Base-by-base conservation (phyloP, 2,888 invertebrate species). In the Melieria crassipennis region DNA sequence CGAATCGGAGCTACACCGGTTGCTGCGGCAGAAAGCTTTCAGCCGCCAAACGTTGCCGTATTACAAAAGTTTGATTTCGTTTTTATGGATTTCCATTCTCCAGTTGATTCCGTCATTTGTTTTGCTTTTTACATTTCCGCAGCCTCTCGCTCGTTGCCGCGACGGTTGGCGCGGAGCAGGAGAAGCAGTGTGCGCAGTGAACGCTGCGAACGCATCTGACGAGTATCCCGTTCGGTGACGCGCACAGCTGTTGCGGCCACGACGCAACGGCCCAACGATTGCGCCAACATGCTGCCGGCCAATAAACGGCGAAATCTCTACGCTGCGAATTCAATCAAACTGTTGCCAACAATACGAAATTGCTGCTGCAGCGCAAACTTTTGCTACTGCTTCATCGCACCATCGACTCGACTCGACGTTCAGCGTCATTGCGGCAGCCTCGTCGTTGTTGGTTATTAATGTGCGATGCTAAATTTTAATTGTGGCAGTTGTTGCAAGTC, bases 341-440 rank as follows among this genome's bases (percentile, higher is more conserved):
- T 67, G 67, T 67, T 67, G 67, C 67, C 67, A 67, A 67, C 67
- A 60, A 52, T 52, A 52, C 52, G 9, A 52, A 52, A 52, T 52
- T 52, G 13, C 9, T 52, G 11, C 13, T 30, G 30, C 30, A 1
- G 30, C 30, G 30, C 30, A 30, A 30, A 30, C 30, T 13, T n/a
- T 52, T 52, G 52, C 52, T 52, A 1, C 9, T 52, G 11, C 52
- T 52, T 52, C 9, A 50, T 50, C 50, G 50, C 11, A 10, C 30
- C 30, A 3, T 30, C 30, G 30, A 30, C 30, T 1, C 16, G 16
- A 16, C 16, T 30, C 30, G 30, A 30, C 30, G 30, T 30, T 30
- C 30, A 30, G 30, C 30, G 30, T 30, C 30, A 30, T 30, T 30
- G 30, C 30, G 30, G 30, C 30, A 30, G 30, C 30, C 30, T 30